phyloP scores from a whole-genome alignment of 2,797 vertebrate species.

The Dendrocincla tyrannina region DNA sequence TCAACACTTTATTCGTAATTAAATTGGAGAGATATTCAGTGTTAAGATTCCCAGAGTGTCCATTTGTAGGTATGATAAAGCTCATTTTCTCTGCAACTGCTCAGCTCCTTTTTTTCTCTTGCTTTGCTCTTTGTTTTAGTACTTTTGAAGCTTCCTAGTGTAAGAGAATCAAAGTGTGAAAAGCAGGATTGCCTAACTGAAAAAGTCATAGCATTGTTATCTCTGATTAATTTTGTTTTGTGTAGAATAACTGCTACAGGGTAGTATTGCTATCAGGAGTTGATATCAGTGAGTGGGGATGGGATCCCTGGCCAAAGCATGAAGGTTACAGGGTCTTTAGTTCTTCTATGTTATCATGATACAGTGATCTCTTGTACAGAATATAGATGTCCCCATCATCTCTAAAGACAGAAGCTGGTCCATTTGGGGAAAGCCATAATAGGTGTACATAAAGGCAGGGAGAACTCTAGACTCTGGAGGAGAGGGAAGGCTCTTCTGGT shows the following conservation, averaged over 20 bases:
- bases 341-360: not conserved
- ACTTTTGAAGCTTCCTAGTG: not conserved
- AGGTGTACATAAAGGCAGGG: not conserved
- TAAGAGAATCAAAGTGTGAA: not conserved
- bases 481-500: not conserved
- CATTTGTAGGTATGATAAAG: not conserved
- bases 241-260: not conserved
- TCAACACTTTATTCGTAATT: not conserved
- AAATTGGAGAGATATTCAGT: not conserved
- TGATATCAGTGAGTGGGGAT: not conserved
- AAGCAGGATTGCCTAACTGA: not conserved
- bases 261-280: not conserved
- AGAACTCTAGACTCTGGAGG: not conserved
- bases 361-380: not conserved
- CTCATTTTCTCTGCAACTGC: not conserved
- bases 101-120: not conserved
- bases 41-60: not conserved
- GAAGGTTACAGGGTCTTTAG: not conserved
- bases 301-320: not conserved
- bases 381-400: rapidly evolving
- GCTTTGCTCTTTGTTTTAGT: not conserved
- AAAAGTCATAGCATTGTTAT: not conserved
- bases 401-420: not conserved
- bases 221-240: not conserved
- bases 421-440: not conserved